These are phyloP conservation scores for Himalopsyche tibetana DNA, from an alignment of 2,888 invertebrate genomes.

Conservation along the genomic window DNA sequence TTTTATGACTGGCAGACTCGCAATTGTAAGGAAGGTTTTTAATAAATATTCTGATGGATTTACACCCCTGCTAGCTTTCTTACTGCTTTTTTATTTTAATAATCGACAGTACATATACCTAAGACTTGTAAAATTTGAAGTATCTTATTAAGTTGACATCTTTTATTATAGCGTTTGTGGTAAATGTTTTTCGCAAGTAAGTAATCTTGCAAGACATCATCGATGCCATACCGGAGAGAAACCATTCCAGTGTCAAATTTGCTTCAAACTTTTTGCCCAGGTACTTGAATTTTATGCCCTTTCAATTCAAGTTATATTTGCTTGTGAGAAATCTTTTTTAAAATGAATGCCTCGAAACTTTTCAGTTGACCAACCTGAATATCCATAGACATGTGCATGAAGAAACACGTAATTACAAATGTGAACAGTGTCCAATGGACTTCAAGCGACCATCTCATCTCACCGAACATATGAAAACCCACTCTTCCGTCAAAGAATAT, in stretches of 20 bases:
- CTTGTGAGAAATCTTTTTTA: not conserved
- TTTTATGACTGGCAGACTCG: no score
- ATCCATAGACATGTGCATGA: slow-evolving; percentile 49
- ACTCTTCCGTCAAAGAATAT: slow-evolving; percentile 45
- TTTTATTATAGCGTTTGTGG: slow-evolving; percentile 49
- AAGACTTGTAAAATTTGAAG: no score
- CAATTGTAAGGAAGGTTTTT: no score
- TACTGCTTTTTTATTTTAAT: no score
- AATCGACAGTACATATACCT: no score
- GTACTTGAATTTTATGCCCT: not conserved
- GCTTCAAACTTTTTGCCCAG: slow-evolving; percentile 52
- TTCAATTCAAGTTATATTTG: not conserved
- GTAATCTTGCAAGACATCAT: slow-evolving; percentile 48
- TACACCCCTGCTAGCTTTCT: no score
- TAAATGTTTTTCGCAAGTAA: slow-evolving; percentile 49
- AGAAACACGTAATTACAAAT: slow-evolving; percentile 44
- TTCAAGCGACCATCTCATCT: slow-evolving; percentile 56
- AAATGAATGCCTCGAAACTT: not conserved
- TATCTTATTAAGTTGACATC: not conserved
- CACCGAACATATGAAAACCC: slow-evolving; percentile 53
- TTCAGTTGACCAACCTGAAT: slow-evolving; percentile 51
- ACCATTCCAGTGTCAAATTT: slow-evolving; percentile 54
- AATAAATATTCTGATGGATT: no score
- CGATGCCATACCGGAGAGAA: slow-evolving; percentile 56
- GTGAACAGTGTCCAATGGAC: slow-evolving; percentile 50